Percentiles rank a stretch among this genome's conserved stretches.
Conservation (phyloP, 1,140 invertebrate genomes). For the Kradibia gibbosae region DNA sequence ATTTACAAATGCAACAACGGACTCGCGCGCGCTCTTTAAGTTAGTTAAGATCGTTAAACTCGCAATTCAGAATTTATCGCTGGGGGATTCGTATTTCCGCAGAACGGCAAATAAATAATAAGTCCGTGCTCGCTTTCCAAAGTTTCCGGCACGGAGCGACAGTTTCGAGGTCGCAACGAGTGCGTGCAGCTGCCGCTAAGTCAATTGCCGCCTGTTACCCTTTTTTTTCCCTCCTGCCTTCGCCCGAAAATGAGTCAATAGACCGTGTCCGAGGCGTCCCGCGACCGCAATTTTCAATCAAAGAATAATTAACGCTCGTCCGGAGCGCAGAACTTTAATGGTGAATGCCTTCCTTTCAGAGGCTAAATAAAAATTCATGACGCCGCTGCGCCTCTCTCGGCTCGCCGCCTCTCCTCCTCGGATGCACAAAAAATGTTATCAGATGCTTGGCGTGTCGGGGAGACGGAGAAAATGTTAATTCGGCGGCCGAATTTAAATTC, state of each 20-base stretch:
- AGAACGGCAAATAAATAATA: slow-evolving; percentile 10
- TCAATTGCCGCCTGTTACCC: not conserved
- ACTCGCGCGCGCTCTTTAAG: too few species aligned
- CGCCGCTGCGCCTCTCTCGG: not conserved
- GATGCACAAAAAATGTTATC: not conserved
- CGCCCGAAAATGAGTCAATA: slow-evolving; percentile 4
- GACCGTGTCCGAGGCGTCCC: not conserved
- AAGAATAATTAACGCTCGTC: slow-evolving; percentile 7
- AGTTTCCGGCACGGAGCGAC: not conserved
- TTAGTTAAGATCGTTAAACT: not conserved
- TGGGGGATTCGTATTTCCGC: not conserved
- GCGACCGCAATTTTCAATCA: slow-evolving; percentile 4
- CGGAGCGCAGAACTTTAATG: not conserved
- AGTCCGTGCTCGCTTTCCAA: not conserved
- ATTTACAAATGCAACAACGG: not conserved
- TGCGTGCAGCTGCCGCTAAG: not conserved
- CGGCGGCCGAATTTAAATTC: slow-evolving; percentile 29
- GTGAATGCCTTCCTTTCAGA: not conserved
- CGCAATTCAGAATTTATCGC: not conserved
- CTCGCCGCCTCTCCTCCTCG: not conserved
- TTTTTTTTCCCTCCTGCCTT: too few species aligned
- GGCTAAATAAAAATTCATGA: not conserved
- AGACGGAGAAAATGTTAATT: slow-evolving; percentile 4
- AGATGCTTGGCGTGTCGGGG: not conserved
- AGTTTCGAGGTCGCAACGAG: not conserved